Evolutionary conservation across 2,888 invertebrate species (phyloP).

Genomic region (Metallyticus violacea): DNA sequence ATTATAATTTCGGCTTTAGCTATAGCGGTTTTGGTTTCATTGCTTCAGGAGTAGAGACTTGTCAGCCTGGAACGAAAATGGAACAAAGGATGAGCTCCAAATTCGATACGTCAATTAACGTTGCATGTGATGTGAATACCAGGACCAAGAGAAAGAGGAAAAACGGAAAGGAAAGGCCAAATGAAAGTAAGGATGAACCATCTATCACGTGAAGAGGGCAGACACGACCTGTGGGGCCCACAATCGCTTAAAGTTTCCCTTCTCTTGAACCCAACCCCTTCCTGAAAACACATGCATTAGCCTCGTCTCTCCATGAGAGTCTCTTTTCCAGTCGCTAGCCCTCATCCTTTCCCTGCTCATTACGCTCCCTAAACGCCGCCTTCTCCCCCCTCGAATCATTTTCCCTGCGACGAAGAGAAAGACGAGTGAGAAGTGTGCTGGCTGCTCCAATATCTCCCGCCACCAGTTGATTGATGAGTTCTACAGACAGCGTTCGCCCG

Average conservation of each 20-base stretch:
- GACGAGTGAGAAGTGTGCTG: neutral
- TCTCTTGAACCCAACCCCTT: neutral
- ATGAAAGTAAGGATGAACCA: neutral
- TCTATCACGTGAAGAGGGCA: neutral
- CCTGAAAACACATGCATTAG: neutral
- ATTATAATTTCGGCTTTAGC: neutral
- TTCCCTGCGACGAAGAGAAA: no score
- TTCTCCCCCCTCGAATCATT: neutral
- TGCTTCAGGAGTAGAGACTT: neutral
- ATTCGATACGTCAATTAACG: neutral
- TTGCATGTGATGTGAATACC: neutral
- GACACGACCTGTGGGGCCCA: neutral
- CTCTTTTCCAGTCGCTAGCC: no score
- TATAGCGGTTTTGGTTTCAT: neutral
- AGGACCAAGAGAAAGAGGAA: neutral
- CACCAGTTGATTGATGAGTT: conserved; percentile 6
- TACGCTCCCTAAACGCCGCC: neutral
- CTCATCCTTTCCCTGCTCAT: neutral
- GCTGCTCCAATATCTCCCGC: neutral
- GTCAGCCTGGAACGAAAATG: neutral
- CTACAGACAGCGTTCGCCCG: neutral
- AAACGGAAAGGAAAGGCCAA: neutral
- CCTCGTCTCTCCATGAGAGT: no score
- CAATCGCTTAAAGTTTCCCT: neutral
- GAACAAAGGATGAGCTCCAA: neutral